A percentile compares a stretch with the other conserved stretches of the same genome.
These are phyloP conservation scores for Sterrhoptilus dennistouni DNA, from an alignment of 2,113 vertebrate genomes.

Conservation along the genomic window DNA sequence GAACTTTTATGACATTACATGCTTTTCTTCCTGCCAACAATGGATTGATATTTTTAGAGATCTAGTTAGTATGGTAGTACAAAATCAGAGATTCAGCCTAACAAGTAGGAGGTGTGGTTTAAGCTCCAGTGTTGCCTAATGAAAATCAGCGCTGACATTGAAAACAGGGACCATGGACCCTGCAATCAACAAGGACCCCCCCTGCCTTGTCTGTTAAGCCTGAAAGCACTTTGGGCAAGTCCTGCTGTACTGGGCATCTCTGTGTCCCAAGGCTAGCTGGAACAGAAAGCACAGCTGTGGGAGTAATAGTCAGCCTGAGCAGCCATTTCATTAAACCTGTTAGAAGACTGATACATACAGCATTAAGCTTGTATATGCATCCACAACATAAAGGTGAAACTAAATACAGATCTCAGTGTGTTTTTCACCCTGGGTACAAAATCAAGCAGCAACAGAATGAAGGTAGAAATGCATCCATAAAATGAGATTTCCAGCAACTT, in stretches of 20 bases:
- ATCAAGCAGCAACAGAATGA: neutral
- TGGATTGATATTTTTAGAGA: neutral
- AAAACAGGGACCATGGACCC: neutral
- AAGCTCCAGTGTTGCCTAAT: neutral
- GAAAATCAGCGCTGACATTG: neutral
- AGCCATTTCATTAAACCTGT: neutral
- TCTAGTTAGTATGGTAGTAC: neutral
- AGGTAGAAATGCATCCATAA: neutral
- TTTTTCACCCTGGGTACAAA: neutral
- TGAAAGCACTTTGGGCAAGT: neutral
- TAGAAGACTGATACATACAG: neutral
- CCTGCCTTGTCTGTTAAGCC: neutral
- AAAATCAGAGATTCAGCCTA: neutral
- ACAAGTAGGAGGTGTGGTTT: neutral
- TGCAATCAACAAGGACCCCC: no score
- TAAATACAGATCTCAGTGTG: neutral
- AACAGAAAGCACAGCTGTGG: neutral
- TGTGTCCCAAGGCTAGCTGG: neutral
- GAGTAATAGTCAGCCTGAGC: neutral
- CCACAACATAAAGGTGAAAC: neutral
- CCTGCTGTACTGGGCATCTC: neutral
- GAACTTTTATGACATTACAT: neutral
- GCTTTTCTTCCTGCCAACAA: neutral
- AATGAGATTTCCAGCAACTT: constrained; percentile 6
- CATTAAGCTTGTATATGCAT: neutral